These are phyloP conservation scores for Xestobium rufovillosum DNA, from an alignment of 2,888 invertebrate genomes.

Conservation along the genomic window DNA sequence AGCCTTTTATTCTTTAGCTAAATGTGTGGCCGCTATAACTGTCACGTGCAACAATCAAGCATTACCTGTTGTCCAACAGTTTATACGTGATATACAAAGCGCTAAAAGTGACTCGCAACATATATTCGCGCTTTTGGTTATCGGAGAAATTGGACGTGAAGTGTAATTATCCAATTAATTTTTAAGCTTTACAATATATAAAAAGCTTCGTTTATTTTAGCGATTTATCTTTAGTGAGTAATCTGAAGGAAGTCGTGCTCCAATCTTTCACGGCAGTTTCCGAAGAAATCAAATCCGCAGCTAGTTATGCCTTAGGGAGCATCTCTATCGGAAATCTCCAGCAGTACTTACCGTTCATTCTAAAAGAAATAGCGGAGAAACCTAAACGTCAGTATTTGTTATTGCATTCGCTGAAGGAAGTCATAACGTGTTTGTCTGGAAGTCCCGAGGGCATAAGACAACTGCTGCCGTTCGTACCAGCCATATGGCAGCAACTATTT, in stretches of 20 bases:
- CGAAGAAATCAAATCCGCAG: constrained; percentile 96
- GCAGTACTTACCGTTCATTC: constrained; percentile 88
- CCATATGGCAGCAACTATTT: constrained; percentile 89
- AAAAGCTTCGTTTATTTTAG: constrained; percentile 40
- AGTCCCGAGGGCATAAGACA: constrained; percentile 67
- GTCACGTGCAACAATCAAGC: constrained; percentile 69
- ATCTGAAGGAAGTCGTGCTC: constrained; percentile 70
- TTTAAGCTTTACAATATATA: neutral
- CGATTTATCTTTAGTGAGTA: constrained; percentile 69
- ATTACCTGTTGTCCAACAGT: constrained; percentile 55
- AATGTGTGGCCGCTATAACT: constrained; percentile 91
- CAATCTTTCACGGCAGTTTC: constrained; percentile 84
- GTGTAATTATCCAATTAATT: constrained; percentile 54
- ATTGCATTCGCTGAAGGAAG: constrained; percentile 94
- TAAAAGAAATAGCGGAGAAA: constrained; percentile 88
- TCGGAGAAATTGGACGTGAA: constrained; percentile 95
- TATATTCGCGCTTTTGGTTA: constrained; percentile 87
- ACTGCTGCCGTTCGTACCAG: constrained; percentile 71
- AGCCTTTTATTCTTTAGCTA: constrained; percentile 93
- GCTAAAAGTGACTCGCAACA: constrained; percentile 71
- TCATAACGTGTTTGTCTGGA: constrained; percentile 76
- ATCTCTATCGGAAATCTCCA: constrained; percentile 93
- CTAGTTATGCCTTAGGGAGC: constrained; percentile 93
- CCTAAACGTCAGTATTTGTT: constrained; percentile 93
- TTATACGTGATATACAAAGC: constrained; percentile 65